Conservation (phyloP, 2,113 vertebrate genomes). For the Chauna torquata region DNA sequence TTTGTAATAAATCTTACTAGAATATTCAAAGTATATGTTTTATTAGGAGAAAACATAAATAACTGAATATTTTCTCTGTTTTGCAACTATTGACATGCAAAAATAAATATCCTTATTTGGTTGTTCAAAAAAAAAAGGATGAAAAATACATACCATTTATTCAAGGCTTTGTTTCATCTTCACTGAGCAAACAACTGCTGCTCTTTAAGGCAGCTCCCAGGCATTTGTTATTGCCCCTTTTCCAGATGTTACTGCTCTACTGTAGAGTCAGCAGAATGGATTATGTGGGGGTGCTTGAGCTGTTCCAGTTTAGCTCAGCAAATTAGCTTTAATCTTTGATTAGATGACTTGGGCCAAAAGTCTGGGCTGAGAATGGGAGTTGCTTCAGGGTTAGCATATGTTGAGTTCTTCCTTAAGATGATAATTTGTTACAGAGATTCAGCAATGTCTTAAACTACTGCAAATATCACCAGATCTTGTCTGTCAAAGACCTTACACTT, state of each 20-base stretch:
- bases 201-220: not conserved
- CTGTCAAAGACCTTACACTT: not conserved
- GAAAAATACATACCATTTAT: not conserved
- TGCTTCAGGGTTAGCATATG: not conserved
- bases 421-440: not conserved
- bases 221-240: not conserved
- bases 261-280: not conserved
- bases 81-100: not conserved
- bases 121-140: not conserved
- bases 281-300: not conserved
- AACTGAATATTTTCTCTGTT: not conserved
- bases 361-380: not conserved
- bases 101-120: not conserved
- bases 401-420: not conserved
- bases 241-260: not conserved
- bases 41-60: not conserved
- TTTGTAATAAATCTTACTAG: not conserved
- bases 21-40: not conserved
- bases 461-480: not conserved
- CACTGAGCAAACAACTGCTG: not conserved
- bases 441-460: not conserved
- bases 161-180: not conserved
- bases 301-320: not conserved
- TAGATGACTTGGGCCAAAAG: not conserved
- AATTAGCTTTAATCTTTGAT: not conserved